These are phyloP conservation scores for Psettodes erumei DNA, from an alignment of 2,113 vertebrate species.

Conservation along the genomic window DNA sequence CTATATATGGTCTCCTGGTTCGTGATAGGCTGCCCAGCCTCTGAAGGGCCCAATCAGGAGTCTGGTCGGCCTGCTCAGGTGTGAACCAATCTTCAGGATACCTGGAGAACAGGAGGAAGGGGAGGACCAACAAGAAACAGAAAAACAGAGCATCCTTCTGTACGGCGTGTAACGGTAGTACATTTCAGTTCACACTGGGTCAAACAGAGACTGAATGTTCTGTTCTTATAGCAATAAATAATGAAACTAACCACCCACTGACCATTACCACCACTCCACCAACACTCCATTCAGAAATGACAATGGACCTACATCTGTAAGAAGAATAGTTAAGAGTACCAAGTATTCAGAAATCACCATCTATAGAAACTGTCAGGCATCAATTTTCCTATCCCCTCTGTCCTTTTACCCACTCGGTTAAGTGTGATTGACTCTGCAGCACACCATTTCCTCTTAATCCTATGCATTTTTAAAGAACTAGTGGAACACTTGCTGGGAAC, in stretches of 20 bases:
- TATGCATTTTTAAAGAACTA: slow-evolving; percentile 84
- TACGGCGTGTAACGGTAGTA: too few relatives aligned
- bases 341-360: slow-evolving; percentile 32
- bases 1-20: too few relatives aligned
- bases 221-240: slow-evolving; percentile 27
- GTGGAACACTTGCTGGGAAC: slow-evolving; percentile 63
- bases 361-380: slow-evolving; percentile 66
- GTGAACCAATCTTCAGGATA: too few relatives aligned
- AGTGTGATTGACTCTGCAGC: slow-evolving; percentile 77
- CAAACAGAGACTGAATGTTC: slow-evolving; percentile 27
- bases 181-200: slow-evolving; percentile 29
- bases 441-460: slow-evolving; percentile 77
- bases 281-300: background rate
- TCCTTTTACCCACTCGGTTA: slow-evolving; percentile 71
- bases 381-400: slow-evolving; percentile 67
- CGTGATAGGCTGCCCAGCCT: too few relatives aligned
- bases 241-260: slow-evolving; percentile 34
- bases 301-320: background rate
- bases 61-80: too few relatives aligned
- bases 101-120: too few relatives aligned
- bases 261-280: slow-evolving; percentile 26
- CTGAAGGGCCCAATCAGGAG: too few relatives aligned
- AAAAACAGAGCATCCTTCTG: too few relatives aligned
- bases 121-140: too few relatives aligned
- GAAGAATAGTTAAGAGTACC: slow-evolving; percentile 25